These are phyloP conservation scores for Solea solea DNA, from an alignment of 2,113 vertebrate species.

Conservation along the genomic window DNA sequence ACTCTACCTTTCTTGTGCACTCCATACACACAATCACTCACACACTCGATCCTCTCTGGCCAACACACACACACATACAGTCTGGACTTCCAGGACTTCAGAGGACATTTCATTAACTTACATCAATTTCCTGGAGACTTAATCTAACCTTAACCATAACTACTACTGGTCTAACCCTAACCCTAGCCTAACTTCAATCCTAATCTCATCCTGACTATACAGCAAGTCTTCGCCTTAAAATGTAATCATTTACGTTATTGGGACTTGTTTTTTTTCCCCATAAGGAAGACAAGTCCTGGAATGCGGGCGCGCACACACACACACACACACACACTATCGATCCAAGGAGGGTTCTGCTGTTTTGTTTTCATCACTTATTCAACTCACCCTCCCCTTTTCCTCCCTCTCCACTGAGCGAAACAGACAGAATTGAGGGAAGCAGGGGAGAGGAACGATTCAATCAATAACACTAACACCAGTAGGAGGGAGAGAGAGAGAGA, in stretches of 20 bases:
- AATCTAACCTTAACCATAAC: too few species aligned
- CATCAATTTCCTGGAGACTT: too few species aligned
- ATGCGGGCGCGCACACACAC: constrained; percentile 11
- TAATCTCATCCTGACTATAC: too few species aligned
- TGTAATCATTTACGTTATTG: too few species aligned
- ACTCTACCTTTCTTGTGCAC: constrained; percentile 58
- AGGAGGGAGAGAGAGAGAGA: constrained; percentile 31
- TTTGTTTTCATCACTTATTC: constrained; percentile 88
- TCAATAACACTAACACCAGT: constrained; percentile 83
- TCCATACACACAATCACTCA: constrained; percentile 52
- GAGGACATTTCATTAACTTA: too few species aligned
- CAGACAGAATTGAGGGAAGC: constrained; percentile 81
- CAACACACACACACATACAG: constrained; percentile 18
- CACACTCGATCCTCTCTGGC: constrained; percentile 53
- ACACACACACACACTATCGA: constrained; percentile 63
- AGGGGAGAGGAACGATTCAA: constrained; percentile 83
- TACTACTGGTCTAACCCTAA: too few species aligned
- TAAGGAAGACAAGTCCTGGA: too few species aligned
- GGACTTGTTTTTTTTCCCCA: too few species aligned
- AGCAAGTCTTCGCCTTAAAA: too few species aligned
- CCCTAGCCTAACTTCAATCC: too few species aligned
- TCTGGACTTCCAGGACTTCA: too few species aligned
- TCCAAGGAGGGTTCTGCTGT: constrained; percentile 78
- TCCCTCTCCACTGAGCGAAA: constrained; percentile 74
- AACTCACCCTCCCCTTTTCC: constrained; percentile 73